These are phyloP conservation scores for Drosophila micromelanica DNA, from an alignment of 1,140 invertebrate genomes.

Conservation along the genomic window DNA sequence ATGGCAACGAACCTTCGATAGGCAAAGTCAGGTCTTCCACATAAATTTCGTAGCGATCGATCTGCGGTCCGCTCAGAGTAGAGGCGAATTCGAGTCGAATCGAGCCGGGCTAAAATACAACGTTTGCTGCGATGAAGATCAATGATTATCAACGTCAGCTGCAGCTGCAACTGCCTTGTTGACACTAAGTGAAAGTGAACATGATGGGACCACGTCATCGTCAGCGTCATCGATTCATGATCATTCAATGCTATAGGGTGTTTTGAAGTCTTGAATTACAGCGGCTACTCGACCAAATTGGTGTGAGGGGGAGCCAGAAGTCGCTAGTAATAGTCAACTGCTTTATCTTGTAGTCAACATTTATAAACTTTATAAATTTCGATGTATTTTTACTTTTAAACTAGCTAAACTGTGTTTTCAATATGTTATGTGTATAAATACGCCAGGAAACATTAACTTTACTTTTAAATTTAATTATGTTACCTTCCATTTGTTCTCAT, in stretches of 20 bases:
- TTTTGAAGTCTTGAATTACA: constrained; percentile 11
- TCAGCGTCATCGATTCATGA: constrained; percentile 8
- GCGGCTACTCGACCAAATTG: too few relatives aligned
- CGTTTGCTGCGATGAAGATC: constrained; percentile 72
- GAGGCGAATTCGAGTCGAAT: neutral
- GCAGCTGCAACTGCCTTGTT: constrained; percentile 50
- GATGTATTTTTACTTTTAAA: too few relatives aligned
- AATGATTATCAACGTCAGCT: constrained; percentile 79
- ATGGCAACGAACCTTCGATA: constrained; percentile 80
- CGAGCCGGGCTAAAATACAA: constrained; percentile 28
- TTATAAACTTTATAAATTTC: too few relatives aligned
- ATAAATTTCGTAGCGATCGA: constrained; percentile 69
- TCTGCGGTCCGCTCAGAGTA: constrained; percentile 4
- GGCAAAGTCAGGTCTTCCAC: constrained; percentile 75
- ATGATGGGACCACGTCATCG: constrained; percentile 68
- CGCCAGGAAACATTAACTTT: too few relatives aligned
- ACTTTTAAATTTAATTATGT: too few relatives aligned
- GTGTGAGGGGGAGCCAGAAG: too few relatives aligned
- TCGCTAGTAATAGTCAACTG: too few relatives aligned
- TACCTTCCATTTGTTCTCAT: neutral
- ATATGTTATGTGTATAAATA: too few relatives aligned
- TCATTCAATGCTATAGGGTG: constrained; percentile 23
- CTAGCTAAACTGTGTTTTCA: too few relatives aligned
- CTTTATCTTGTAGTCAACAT: too few relatives aligned
- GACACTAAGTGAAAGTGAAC: constrained; percentile 83